Conservation (phyloP, 2,888 invertebrate genomes). For the Agonopterix heracliana region DNA sequence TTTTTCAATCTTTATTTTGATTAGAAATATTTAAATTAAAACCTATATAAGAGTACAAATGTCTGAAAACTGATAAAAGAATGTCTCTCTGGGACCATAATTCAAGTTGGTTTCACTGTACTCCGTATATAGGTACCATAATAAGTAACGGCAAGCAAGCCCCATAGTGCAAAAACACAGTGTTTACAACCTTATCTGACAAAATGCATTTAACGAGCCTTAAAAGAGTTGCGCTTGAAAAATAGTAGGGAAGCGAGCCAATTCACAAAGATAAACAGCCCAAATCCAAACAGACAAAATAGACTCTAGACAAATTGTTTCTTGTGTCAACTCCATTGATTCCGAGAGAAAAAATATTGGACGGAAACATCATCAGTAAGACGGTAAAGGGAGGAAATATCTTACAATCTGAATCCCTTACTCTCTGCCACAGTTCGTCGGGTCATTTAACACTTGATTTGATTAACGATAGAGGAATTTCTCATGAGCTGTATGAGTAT, state of each 20-base stretch:
- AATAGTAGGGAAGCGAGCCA: not conserved
- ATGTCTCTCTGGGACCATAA: too few species aligned
- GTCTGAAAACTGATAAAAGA: too few species aligned
- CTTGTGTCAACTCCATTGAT: constrained; percentile 58
- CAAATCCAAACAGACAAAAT: constrained; percentile 46
- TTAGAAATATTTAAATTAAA: too few species aligned
- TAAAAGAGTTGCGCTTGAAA: too few species aligned
- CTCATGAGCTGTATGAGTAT: constrained; percentile 8
- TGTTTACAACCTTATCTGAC: too few species aligned
- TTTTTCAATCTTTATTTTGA: too few species aligned
- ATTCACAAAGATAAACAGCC: constrained; percentile 9
- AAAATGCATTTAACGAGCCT: too few species aligned
- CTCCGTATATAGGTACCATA: too few species aligned
- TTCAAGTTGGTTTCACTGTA: too few species aligned
- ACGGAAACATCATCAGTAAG: constrained; percentile 48
- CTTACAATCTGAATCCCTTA: constrained; percentile 33
- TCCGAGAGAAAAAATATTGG: constrained; percentile 54
- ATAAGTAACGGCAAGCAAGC: too few species aligned
- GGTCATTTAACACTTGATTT: constrained; percentile 59
- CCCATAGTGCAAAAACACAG: too few species aligned
- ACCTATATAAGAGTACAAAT: too few species aligned
- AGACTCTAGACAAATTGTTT: constrained; percentile 56
- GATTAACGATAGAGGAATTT: constrained; percentile 46
- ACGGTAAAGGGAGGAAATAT: constrained; percentile 40
- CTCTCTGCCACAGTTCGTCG: constrained; percentile 32